phyloP scores from a whole-genome alignment of 1,140 invertebrate species.

The Drosophila melanogaster region DNA sequence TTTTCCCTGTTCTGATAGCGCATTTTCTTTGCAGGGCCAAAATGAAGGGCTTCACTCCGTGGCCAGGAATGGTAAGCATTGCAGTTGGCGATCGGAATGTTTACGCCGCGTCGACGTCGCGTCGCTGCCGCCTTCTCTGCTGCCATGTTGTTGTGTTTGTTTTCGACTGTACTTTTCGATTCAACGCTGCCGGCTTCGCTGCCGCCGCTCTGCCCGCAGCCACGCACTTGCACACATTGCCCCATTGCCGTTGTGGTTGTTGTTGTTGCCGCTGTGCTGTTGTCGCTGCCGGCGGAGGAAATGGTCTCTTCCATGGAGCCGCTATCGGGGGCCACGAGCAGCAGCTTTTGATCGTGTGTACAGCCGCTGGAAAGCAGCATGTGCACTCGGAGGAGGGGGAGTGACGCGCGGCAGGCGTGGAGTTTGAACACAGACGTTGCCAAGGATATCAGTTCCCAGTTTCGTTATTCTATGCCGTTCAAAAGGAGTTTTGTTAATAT shows the following conservation, averaged over 20 bases:
- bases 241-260: background rate
- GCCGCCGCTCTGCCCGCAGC: conserved; percentile 35
- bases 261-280: background rate
- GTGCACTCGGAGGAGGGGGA: conserved; percentile 3
- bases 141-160: conserved; percentile 66
- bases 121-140: conserved; percentile 47
- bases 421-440: conserved; percentile 10
- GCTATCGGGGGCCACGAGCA: conserved; percentile 14
- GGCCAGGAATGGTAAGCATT: conserved; percentile 94
- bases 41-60: conserved; percentile 97
- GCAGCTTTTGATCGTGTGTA: conserved; percentile 40
- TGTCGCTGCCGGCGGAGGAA: conserved; percentile 10
- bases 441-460: conserved; percentile 14
- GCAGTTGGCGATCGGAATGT: conserved; percentile 68
- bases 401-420: conserved; percentile 9
- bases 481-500: too few species aligned
- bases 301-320: conserved; percentile 18
- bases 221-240: conserved; percentile 66
- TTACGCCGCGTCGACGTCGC: conserved; percentile 41
- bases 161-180: conserved; percentile 80
- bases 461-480: too few species aligned
- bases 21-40: conserved; percentile 92
- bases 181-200: conserved; percentile 42
- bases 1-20: conserved; percentile 26
- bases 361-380: conserved; percentile 22